Evolutionary conservation across 2,888 invertebrate species (phyloP), one percentile per base, ranked within the genome.

Genomic region (Elmis aenea): DNA sequence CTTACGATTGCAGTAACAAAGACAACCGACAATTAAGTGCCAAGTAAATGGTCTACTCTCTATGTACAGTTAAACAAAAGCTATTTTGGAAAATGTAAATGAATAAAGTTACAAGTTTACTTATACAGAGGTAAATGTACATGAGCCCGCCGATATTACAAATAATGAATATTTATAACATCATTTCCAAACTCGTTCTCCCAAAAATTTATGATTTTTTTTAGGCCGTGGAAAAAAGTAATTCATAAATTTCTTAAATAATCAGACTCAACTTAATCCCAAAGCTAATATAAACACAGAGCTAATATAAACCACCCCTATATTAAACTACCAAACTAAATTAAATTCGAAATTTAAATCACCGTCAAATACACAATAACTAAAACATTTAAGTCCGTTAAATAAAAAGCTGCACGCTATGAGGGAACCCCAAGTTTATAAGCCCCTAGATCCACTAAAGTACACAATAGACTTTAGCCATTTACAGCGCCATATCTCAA

Each of bases 401-500:
- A 53, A 54, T 49, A 53, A 57, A 57, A 55, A 55, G 48, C 51
- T 50, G 48, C 50, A 52, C 48, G 50, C 42, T 45, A 48, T 32
- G 33, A 40, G 36, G 10, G 22, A 12, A 21, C 9, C 31, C 42
- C 37, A 50, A 54, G 45, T 31, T 26, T 26, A 52, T 47, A 37
- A 51, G 49, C 54, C 54, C 54, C 50, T 48, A 38, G 34, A 49
- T 48, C 50, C 51, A 53, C 53, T 54, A 55, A 52, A 54, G n/a
- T 50, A 52, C 44, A 58, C 55, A 55, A 59, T 54, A 52, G 56
- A 53, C 50, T 49, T 52, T 50, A 50, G 49, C 57, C 50, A 57
- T 59, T 58, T 59, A 58, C 54, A 59, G 48, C 47, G 48, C 56
- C 50, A 51, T 55, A 57, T 59, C 56, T 57, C 55, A 49, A 50